Evolutionary conservation across 2,113 vertebrate species (phyloP).

Genomic region (Cyprinodon brontotheroides): DNA sequence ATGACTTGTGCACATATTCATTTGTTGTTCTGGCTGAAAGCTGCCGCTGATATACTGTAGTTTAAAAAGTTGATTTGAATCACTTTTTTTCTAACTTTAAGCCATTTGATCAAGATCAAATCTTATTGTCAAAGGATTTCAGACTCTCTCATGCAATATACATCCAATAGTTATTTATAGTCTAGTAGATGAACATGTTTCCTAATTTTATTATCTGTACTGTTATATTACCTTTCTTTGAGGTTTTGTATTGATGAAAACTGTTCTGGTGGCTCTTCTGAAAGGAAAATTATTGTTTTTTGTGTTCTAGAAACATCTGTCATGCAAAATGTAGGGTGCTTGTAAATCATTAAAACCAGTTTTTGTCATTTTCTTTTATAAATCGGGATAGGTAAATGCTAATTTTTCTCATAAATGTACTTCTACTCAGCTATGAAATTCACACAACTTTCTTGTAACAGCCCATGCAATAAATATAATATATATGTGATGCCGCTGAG

Average conservation of each 20-base stretch:
- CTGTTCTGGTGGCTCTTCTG: constrained; percentile 43
- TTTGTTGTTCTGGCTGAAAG: constrained; percentile 34
- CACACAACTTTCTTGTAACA: background rate
- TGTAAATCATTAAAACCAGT: constrained; percentile 27
- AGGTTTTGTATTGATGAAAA: constrained; percentile 54
- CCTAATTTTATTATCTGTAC: constrained; percentile 59
- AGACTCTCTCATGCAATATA: constrained; percentile 45
- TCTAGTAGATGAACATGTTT: constrained; percentile 56
- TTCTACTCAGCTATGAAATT: background rate
- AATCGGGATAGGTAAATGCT: background rate
- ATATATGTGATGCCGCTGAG: too few species aligned
- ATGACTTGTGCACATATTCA: constrained; percentile 35
- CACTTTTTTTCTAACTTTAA: constrained; percentile 1
- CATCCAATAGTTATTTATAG: constrained; percentile 46
- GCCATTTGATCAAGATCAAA: constrained; percentile 21
- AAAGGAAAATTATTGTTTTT: constrained; percentile 52
- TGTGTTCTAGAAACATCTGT: constrained; percentile 30
- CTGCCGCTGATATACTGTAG: constrained; percentile 25
- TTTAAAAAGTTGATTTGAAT: constrained; percentile 21
- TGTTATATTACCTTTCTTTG: constrained; percentile 55
- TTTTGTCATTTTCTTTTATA: background rate
- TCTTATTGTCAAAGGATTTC: constrained; percentile 48
- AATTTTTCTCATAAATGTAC: background rate
- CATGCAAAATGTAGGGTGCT: constrained; percentile 41
- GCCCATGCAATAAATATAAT: background rate